Percentiles rank a stretch among this genome's conserved stretches.
These are phyloP conservation scores for Pandion haliaetus DNA, from an alignment of 2,113 vertebrate species.

Conservation along the genomic window DNA sequence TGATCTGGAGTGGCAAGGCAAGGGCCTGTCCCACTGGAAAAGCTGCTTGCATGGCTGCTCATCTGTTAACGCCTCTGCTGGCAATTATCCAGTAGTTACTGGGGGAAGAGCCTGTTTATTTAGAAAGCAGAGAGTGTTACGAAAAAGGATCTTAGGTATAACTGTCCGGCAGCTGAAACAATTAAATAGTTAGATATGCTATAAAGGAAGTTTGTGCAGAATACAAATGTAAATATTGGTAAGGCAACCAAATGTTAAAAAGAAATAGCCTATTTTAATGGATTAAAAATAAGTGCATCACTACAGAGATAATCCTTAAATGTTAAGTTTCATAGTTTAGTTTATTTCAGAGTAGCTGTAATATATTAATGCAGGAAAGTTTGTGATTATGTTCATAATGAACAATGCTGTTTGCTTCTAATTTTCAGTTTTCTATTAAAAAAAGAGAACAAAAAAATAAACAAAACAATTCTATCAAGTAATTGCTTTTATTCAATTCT, in stretches of 20 bases:
- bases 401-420: background rate
- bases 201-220: background rate
- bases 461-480: background rate
- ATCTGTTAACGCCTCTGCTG: constrained; percentile 2
- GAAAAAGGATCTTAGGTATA: background rate
- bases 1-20: background rate
- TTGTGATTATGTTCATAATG: background rate
- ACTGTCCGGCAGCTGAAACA: background rate
- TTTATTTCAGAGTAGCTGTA: background rate
- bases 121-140: background rate
- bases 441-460: background rate
- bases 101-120: background rate
- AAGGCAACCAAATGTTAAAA: background rate
- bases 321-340: background rate
- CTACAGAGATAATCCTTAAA: background rate
- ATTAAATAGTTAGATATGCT: background rate
- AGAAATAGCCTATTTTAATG: background rate
- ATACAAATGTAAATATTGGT: background rate
- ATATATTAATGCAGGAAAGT: background rate
- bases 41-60: background rate
- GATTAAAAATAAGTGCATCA: background rate
- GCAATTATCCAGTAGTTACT: background rate
- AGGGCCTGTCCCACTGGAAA: constrained; percentile 8
- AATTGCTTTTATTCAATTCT: background rate
- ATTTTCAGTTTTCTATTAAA: background rate